Percentiles rank a stretch among this genome's conserved stretches.
phyloP scores from a whole-genome alignment of 2,113 vertebrate genomes.

The Coptodon bakossiorum region DNA sequence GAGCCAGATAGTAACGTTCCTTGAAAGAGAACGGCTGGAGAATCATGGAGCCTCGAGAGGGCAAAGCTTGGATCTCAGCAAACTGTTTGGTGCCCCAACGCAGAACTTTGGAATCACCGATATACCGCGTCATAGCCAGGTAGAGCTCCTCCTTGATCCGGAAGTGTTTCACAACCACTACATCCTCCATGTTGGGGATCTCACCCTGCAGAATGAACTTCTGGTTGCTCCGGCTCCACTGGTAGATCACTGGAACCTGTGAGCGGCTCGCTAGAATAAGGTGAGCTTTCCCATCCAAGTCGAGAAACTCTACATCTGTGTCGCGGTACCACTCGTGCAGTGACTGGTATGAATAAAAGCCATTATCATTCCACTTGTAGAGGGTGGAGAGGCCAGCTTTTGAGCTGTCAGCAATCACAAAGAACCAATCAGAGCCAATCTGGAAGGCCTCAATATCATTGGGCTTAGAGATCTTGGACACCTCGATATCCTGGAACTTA shows the following conservation, averaged over 20 bases:
- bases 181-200: constrained; percentile 96
- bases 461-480: constrained; percentile 94
- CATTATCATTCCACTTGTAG: constrained; percentile 97
- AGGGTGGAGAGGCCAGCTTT: constrained; percentile 95
- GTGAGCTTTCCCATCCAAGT: constrained; percentile 89
- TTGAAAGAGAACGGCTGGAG: constrained; percentile 92
- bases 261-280: constrained; percentile 93
- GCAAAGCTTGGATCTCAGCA: constrained; percentile 88
- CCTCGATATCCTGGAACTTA: constrained; percentile 97
- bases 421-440: constrained; percentile 89
- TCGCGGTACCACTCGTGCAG: constrained; percentile 97
- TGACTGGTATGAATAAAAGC: constrained; percentile 94
- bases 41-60: constrained; percentile 93
- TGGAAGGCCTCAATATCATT: constrained; percentile 95
- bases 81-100: constrained; percentile 91
- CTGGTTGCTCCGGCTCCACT: constrained; percentile 88
- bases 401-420: constrained; percentile 95
- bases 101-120: constrained; percentile 94
- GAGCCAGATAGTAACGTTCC: constrained; percentile 85
- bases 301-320: constrained; percentile 89
- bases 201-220: constrained; percentile 88
- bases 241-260: constrained; percentile 93
- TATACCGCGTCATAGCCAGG: constrained; percentile 90
- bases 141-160: constrained; percentile 85
- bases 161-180: constrained; percentile 92